phyloP scores from a whole-genome alignment of 2,113 vertebrate genomes.

The Corythornis vintsioides region DNA sequence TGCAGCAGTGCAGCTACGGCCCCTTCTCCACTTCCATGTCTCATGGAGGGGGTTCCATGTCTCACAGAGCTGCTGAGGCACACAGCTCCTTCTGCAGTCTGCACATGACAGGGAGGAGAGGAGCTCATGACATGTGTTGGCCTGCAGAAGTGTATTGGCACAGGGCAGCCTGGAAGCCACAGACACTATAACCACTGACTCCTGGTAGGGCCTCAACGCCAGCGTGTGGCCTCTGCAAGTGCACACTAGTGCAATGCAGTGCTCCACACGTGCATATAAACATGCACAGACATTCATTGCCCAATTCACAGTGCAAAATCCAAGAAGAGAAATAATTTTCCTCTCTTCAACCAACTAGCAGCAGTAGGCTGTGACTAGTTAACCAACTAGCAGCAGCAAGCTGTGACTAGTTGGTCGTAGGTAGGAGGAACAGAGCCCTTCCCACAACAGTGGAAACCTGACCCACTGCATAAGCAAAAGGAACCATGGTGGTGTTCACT shows the following conservation, averaged over 20 bases:
- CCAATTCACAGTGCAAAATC: neutral
- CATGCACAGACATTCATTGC: neutral
- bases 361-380: neutral
- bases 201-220: neutral
- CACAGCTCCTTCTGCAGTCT: neutral
- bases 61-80: neutral
- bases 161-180: neutral
- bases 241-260: neutral
- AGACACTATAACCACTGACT: neutral
- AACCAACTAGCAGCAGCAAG: neutral
- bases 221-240: neutral
- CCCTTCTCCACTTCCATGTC: neutral
- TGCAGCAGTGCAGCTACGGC: neutral
- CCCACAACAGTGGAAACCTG: accelerated
- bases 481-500: accelerated
- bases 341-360: neutral
- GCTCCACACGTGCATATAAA: neutral
- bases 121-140: neutral
- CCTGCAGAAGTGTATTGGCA: neutral
- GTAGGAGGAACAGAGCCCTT: neutral
- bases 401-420: neutral
- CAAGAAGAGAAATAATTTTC: neutral
- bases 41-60: neutral
- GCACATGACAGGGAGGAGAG: neutral
- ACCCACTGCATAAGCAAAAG: neutral